These are phyloP conservation scores for Phlogophora meticulosa DNA, from an alignment of 2,888 invertebrate species.

Conservation along the genomic window DNA sequence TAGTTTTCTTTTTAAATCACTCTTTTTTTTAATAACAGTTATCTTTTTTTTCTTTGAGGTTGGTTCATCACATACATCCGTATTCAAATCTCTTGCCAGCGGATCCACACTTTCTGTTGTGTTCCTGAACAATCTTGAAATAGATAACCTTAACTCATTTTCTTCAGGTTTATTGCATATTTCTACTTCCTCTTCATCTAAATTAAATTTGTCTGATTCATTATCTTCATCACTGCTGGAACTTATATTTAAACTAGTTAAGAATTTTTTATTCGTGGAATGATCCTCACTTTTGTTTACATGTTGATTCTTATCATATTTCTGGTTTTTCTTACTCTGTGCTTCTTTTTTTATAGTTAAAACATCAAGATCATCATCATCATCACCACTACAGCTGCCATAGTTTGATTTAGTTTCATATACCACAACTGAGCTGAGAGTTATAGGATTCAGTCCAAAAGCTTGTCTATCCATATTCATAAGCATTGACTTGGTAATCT, in stretches of 20 bases:
- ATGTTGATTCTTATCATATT: background rate
- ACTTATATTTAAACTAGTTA: background rate
- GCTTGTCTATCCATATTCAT: constrained; percentile 25
- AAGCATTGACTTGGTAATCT: constrained; percentile 34
- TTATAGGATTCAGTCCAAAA: constrained; percentile 28
- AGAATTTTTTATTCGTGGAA: background rate
- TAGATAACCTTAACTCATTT: too few species aligned
- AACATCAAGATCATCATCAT: background rate
- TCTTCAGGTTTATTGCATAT: too few species aligned
- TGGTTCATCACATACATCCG: background rate
- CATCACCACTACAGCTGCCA: background rate
- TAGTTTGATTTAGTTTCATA: background rate
- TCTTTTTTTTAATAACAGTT: too few species aligned
- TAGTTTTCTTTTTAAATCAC: too few species aligned
- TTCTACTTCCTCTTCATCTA: constrained; percentile 17
- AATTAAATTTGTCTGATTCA: background rate
- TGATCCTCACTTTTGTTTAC: background rate
- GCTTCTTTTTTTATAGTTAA: background rate
- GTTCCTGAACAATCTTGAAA: too few species aligned
- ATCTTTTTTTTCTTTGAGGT: background rate
- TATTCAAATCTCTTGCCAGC: background rate
- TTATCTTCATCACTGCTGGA: constrained; percentile 15
- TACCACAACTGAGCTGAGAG: constrained; percentile 9
- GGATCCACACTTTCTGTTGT: constrained; percentile 14
- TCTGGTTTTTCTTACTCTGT: background rate